phyloP scores from a whole-genome alignment of 2,888 invertebrate species.

The Polydrusus cervinus region DNA sequence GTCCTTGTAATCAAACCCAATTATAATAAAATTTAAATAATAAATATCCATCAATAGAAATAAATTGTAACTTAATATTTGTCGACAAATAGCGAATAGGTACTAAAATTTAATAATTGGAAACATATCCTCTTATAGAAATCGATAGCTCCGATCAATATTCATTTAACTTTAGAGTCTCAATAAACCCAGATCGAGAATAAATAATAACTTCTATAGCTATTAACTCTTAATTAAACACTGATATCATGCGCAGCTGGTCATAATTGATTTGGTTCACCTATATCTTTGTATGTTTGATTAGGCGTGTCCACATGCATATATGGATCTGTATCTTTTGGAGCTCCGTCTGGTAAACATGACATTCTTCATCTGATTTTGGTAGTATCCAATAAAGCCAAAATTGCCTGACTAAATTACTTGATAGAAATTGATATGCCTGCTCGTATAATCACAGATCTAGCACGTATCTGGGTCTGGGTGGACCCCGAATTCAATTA shows the following conservation, averaged over 20 bases:
- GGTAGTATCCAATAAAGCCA: neutral
- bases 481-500: conserved; percentile 9
- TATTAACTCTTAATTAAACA: conserved; percentile 35
- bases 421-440: too few relatives aligned
- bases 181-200: neutral
- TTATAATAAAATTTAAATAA: neutral
- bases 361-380: too few relatives aligned
- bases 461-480: neutral
- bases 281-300: conserved; percentile 37
- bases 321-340: conserved; percentile 1
- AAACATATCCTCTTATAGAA: conserved; percentile 1
- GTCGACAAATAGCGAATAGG: neutral
- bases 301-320: conserved; percentile 29
- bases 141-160: conserved; percentile 14
- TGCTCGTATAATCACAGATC: conserved; percentile 1
- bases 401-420: too few relatives aligned
- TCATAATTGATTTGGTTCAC: conserved; percentile 45
- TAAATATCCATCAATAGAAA: neutral
- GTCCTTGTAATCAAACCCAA: too few relatives aligned
- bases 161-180: neutral
- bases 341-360: neutral
- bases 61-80: neutral
- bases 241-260: conserved; percentile 41
- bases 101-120: neutral
- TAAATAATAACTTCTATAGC: conserved; percentile 28